phyloP scores from a whole-genome alignment of 2,113 vertebrate genomes.

The Paralichthys olivaceus region DNA sequence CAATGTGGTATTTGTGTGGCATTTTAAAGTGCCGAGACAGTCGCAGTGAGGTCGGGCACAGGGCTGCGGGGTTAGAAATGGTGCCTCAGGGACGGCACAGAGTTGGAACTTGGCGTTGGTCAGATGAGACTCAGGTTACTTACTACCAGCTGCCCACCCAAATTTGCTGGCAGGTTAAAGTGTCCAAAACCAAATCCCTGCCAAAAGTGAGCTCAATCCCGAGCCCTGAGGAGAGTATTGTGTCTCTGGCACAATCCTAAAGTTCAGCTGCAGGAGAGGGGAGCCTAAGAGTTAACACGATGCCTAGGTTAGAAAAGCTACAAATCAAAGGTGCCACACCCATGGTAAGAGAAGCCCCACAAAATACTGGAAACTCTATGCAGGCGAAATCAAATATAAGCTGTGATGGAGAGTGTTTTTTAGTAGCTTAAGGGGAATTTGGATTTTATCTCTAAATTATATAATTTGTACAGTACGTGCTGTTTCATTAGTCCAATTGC shows the following conservation, averaged over 20 bases:
- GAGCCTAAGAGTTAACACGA: conserved; percentile 47
- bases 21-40: conserved; percentile 38
- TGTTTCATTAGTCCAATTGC: neutral
- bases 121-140: conserved; percentile 76
- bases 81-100: conserved; percentile 68
- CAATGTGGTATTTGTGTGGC: conserved; percentile 46
- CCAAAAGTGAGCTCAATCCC: conserved; percentile 76
- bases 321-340: conserved; percentile 69
- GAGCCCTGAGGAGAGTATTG: conserved; percentile 71
- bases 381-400: conserved; percentile 49
- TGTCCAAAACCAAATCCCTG: conserved; percentile 73
- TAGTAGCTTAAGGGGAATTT: conserved; percentile 16
- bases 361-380: conserved; percentile 61
- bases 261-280: conserved; percentile 60
- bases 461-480: neutral
- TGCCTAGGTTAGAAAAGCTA: conserved; percentile 59
- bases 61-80: conserved; percentile 71
- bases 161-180: conserved; percentile 76
- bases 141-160: conserved; percentile 83
- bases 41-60: conserved; percentile 60
- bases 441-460: neutral
- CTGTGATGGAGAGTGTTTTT: conserved; percentile 38
- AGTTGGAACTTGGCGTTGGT: conserved; percentile 76
- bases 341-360: conserved; percentile 62
- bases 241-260: conserved; percentile 71